These are phyloP conservation scores for Channa maculata DNA, from an alignment of 2,113 vertebrate genomes.

Conservation along the genomic window DNA sequence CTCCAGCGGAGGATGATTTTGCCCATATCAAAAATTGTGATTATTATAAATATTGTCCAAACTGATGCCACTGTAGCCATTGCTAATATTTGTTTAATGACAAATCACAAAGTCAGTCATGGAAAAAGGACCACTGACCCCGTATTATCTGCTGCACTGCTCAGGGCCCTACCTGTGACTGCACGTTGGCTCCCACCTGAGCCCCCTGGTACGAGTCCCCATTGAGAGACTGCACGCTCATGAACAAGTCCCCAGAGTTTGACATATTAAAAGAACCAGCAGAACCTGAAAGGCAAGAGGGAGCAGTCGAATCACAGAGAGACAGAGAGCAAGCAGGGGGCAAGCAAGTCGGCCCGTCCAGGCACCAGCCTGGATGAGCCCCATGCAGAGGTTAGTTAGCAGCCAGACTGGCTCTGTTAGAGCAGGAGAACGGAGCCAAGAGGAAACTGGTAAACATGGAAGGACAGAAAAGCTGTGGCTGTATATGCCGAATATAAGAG, in stretches of 20 bases:
- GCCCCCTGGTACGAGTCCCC: conserved; percentile 99
- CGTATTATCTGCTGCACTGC: conserved; percentile 33
- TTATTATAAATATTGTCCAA: too few relatives aligned
- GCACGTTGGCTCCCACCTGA: conserved; percentile 99
- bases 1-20: too few relatives aligned
- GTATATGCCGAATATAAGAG: neutral
- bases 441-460: conserved; percentile 14
- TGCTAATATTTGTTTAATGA: neutral
- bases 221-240: conserved; percentile 99
- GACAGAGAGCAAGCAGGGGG: conserved; percentile 79
- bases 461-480: conserved; percentile 34
- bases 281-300: conserved; percentile 99
- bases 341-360: conserved; percentile 49
- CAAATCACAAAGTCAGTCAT: neutral
- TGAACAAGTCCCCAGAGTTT: conserved; percentile 99
- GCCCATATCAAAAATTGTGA: too few relatives aligned
- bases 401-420: conserved; percentile 39
- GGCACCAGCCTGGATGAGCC: conserved; percentile 38
- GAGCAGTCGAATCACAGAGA: conserved; percentile 94
- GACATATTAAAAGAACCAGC: conserved; percentile 99
- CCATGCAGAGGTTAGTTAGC: conserved; percentile 70
- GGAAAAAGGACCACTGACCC: neutral
- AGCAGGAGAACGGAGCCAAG: conserved; percentile 32
- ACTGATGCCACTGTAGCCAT: too few relatives aligned
- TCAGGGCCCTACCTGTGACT: conserved; percentile 95